Percentiles rank a stretch among this genome's conserved stretches.
Conservation (phyloP, 1,140 invertebrate species). For the Nasonia vitripennis region DNA sequence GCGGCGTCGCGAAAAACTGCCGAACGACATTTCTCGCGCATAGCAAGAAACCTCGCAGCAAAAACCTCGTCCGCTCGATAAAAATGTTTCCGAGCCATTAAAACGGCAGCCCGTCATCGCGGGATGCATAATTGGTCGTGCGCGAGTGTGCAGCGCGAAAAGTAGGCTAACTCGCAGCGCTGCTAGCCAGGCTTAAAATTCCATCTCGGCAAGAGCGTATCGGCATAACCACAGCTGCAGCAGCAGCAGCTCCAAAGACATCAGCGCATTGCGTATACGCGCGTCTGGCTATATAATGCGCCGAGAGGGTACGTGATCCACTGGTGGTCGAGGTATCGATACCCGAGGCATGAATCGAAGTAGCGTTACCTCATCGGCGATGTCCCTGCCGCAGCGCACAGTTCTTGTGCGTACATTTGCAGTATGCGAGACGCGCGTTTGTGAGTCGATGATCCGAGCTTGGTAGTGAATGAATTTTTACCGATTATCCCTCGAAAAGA, state of each 20-base stretch:
- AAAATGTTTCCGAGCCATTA: slow-evolving; percentile 17
- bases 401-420: not conserved
- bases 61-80: not conserved
- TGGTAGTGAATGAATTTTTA: too few relatives aligned
- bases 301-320: slow-evolving; percentile 33
- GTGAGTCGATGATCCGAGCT: not conserved
- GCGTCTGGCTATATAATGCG: not conserved
- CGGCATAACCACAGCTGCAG: not conserved
- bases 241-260: not conserved
- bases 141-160: not conserved
- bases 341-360: not conserved
- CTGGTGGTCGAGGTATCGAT: not conserved
- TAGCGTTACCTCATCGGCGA: not conserved
- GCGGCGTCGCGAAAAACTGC: not conserved
- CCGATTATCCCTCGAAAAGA: not conserved
- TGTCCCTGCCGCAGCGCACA: not conserved
- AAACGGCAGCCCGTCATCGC: not conserved
- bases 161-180: slow-evolving; percentile 1
- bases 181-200: slow-evolving; percentile 6
- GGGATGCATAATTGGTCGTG: slow-evolving; percentile 5
- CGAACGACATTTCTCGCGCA: not conserved
- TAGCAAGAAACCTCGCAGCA: not conserved
- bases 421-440: not conserved
- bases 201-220: not conserved
- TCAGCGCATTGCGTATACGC: not conserved